Conservation (phyloP, 2,113 vertebrate genomes). For the Spea bombifrons region DNA sequence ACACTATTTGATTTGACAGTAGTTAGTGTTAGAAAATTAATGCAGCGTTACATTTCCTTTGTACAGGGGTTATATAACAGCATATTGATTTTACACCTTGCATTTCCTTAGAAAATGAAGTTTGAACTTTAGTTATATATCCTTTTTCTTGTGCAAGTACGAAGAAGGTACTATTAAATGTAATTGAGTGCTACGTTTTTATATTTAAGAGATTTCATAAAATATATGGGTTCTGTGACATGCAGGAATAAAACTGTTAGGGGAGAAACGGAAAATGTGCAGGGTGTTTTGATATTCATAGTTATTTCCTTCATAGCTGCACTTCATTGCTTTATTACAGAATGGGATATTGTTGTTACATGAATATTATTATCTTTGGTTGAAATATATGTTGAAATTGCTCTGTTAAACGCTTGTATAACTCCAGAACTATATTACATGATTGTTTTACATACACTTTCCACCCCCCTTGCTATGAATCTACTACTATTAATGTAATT, state of each 20-base stretch:
- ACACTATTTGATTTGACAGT: conserved; percentile 45
- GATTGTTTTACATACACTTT: too few relatives aligned
- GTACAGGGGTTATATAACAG: conserved; percentile 26
- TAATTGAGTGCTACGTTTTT: conserved; percentile 49
- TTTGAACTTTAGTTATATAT: conserved; percentile 34
- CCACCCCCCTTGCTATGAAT: too few relatives aligned
- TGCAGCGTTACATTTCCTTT: conserved; percentile 16
- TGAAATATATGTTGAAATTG: background rate
- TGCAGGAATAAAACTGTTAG: conserved; percentile 24
- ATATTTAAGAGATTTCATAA: conserved; percentile 56
- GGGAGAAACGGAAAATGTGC: conserved; percentile 17
- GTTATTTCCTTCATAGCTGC: conserved; percentile 51
- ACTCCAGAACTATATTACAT: too few relatives aligned
- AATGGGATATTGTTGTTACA: conserved; percentile 8
- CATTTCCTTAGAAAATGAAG: background rate
- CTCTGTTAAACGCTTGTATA: too few relatives aligned
- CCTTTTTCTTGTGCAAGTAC: conserved; percentile 50
- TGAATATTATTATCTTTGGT: background rate
- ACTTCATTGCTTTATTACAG: conserved; percentile 28
- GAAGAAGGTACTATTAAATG: conserved; percentile 54
- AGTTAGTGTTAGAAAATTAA: conserved; percentile 46
- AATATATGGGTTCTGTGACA: conserved; percentile 12
- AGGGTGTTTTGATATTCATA: conserved; percentile 56
- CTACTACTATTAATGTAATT: too few relatives aligned
- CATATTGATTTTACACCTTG: conserved; percentile 32